Percentiles rank a stretch among this genome's conserved stretches.
Conservation (phyloP, 2,113 vertebrate species). For the Periophthalmus modestus region DNA sequence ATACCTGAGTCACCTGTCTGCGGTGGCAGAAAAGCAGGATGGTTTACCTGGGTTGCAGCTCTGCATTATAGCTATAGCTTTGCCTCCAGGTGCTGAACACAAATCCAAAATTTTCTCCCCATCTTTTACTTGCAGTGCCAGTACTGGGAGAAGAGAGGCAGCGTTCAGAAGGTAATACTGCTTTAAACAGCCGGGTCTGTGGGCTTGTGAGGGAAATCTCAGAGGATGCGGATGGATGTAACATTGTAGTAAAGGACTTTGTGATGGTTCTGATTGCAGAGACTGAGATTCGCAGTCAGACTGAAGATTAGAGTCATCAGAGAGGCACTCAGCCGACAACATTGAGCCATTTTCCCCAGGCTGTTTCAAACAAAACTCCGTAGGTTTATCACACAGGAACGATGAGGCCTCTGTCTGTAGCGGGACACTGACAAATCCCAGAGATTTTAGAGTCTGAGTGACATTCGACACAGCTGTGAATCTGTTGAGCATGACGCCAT, state of each 20-base stretch:
- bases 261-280: slow-evolving; percentile 23
- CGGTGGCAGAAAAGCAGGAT: not conserved
- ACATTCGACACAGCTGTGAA: slow-evolving; percentile 77
- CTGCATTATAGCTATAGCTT: slow-evolving; percentile 88
- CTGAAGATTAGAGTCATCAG: slow-evolving; percentile 15
- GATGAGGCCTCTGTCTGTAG: slow-evolving; percentile 37
- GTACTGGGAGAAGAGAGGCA: slow-evolving; percentile 88
- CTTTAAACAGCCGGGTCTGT: slow-evolving; percentile 84
- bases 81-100: slow-evolving; percentile 95
- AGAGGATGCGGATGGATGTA: slow-evolving; percentile 74
- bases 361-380: slow-evolving; percentile 16
- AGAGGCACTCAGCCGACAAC: slow-evolving; percentile 7
- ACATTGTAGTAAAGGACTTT: slow-evolving; percentile 77
- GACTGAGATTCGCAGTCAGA: slow-evolving; percentile 34
- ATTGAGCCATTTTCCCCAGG: slow-evolving; percentile 22
- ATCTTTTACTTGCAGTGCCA: slow-evolving; percentile 84
- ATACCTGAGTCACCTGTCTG: not conserved
- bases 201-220: slow-evolving; percentile 83
- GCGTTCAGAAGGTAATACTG: slow-evolving; percentile 92
- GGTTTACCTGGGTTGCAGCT: slow-evolving; percentile 84
- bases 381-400: not conserved
- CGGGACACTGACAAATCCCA: slow-evolving; percentile 80
- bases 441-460: slow-evolving; percentile 70
- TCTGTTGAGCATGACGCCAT: slow-evolving; percentile 88
- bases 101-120: slow-evolving; percentile 89